These are phyloP conservation scores for Nymphalis polychloros DNA, from an alignment of 2,888 invertebrate genomes.

Conservation along the genomic window DNA sequence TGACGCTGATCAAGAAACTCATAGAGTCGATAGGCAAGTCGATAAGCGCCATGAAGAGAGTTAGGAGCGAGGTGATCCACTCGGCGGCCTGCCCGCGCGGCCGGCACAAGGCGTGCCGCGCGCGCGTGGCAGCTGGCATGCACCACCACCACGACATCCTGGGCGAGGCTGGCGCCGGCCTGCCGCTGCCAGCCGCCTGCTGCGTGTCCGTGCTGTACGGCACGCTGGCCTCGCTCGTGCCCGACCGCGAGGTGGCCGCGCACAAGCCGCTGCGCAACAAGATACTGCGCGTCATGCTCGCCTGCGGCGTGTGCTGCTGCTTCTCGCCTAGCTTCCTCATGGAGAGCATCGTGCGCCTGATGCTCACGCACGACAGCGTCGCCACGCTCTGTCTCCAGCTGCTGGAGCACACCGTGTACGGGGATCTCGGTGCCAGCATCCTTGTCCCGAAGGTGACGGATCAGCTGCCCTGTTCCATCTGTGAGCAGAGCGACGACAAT, in stretches of 20 bases:
- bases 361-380: slow-evolving; percentile 64
- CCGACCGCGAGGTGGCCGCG: slow-evolving; percentile 68
- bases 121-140: slow-evolving; percentile 67
- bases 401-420: slow-evolving; percentile 82
- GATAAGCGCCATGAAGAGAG: slow-evolving; percentile 80
- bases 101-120: slow-evolving; percentile 77
- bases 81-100: slow-evolving; percentile 75
- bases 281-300: slow-evolving; percentile 79
- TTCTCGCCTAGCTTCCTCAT: slow-evolving; percentile 79
- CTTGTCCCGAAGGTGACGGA: slow-evolving; percentile 62
- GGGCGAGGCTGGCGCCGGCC: slow-evolving; percentile 70
- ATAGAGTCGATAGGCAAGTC: slow-evolving; percentile 81
- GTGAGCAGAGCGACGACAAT: slow-evolving; percentile 61
- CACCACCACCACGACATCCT: slow-evolving; percentile 83
- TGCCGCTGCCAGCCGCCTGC: slow-evolving; percentile 73
- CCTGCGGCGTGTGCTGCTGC: slow-evolving; percentile 84
- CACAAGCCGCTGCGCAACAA: slow-evolving; percentile 65
- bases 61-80: slow-evolving; percentile 81
- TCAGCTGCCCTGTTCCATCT: slow-evolving; percentile 69
- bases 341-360: slow-evolving; percentile 73
- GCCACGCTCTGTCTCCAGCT: slow-evolving; percentile 75
- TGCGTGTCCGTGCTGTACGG: slow-evolving; percentile 82
- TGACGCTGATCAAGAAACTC: slow-evolving; percentile 75
- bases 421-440: slow-evolving; percentile 80
- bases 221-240: slow-evolving; percentile 72